These are phyloP conservation scores for Hydra vulgaris DNA, from an alignment of 30 jellyfish, hydroid and myxozoan species.

Conservation along the genomic window DNA sequence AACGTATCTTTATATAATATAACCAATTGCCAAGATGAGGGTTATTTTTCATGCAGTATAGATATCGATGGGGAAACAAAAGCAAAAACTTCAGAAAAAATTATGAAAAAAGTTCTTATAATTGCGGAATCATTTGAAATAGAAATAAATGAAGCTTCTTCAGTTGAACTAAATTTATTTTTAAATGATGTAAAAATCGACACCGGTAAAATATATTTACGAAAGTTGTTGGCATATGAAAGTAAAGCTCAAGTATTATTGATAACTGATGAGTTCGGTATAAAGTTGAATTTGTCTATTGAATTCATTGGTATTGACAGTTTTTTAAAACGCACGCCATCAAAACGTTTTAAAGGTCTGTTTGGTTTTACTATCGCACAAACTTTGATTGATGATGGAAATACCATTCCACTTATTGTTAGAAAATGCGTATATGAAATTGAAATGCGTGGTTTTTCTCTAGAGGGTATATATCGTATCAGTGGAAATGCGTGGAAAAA, in stretches of 20 bases:
- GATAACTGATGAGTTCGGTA: neutral
- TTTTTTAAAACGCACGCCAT: conserved; percentile 77
- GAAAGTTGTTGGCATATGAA: neutral
- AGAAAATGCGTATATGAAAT: conserved; percentile 85
- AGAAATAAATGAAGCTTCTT: conserved; percentile 71
- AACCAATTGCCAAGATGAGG: neutral
- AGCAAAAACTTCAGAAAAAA: conserved; percentile 54
- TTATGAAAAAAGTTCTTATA: conserved; percentile 12
- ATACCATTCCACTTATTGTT: conserved; percentile 74
- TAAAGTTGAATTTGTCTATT: neutral
- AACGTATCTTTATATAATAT: conserved; percentile 28
- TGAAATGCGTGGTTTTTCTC: conserved; percentile 67
- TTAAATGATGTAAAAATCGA: neutral
- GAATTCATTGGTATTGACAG: conserved; percentile 67
- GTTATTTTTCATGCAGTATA: conserved; percentile 18
- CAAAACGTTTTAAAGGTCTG: conserved; percentile 70
- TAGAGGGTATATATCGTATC: conserved; percentile 76
- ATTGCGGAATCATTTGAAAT: conserved; percentile 77
- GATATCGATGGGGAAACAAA: conserved; percentile 72
- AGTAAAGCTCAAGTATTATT: neutral
- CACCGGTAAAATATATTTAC: neutral
- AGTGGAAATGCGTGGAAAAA: conserved; percentile 95
- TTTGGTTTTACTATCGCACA: conserved; percentile 71
- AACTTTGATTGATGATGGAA: conserved; percentile 58
- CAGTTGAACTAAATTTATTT: conserved; percentile 40